Percentiles rank a stretch among this genome's conserved stretches.
These are phyloP conservation scores for Argyra leucocephala DNA, from an alignment of 2,888 invertebrate genomes.

Conservation along the genomic window DNA sequence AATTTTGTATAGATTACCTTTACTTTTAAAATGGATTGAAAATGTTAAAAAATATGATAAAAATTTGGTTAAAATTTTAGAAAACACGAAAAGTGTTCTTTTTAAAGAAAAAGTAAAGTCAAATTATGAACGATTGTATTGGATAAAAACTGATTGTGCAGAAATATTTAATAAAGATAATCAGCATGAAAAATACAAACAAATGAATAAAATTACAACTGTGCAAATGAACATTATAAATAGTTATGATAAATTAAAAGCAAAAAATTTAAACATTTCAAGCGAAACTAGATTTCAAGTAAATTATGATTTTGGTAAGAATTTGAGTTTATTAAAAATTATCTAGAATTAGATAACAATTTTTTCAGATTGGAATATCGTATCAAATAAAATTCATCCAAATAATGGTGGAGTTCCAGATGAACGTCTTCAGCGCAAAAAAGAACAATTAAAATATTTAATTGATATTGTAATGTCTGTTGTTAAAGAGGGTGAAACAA, in stretches of 20 bases:
- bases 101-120: background rate
- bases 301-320: background rate
- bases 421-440: slow-evolving; percentile 64
- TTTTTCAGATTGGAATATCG: slow-evolving; percentile 55
- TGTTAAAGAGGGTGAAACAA: slow-evolving; percentile 56
- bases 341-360: background rate
- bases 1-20: slow-evolving; percentile 46
- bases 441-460: slow-evolving; percentile 78
- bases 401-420: slow-evolving; percentile 69
- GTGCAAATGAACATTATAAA: background rate
- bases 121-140: background rate
- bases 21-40: slow-evolving; percentile 56
- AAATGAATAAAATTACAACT: background rate
- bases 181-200: background rate
- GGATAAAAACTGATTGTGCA: background rate
- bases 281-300: slow-evolving; percentile 31
- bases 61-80: background rate
- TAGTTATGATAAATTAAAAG: slow-evolving; percentile 37
- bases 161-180: background rate
- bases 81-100: background rate
- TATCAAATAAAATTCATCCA: slow-evolving; percentile 69
- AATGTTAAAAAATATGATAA: slow-evolving; percentile 27
- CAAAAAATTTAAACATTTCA: slow-evolving; percentile 43
- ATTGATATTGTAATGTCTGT: slow-evolving; percentile 64
- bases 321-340: no score